A percentile compares a stretch with the other conserved stretches of the same genome.
Evolutionary conservation across 2,113 vertebrate species (phyloP).

Genomic region (Oryzias curvinotus): DNA sequence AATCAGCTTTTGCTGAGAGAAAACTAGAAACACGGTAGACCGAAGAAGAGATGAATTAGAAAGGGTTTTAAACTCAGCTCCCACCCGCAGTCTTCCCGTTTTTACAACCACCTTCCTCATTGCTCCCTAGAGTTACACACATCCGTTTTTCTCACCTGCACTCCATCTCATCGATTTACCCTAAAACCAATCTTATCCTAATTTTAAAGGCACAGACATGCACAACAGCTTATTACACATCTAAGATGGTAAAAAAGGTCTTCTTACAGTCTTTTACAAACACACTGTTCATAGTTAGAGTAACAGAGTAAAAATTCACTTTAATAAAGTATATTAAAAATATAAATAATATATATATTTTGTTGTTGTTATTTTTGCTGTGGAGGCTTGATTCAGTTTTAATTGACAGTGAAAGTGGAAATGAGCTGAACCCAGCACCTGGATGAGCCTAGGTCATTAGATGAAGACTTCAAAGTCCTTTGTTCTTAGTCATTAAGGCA

Average conservation of each 20-base stretch:
- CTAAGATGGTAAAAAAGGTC: not conserved
- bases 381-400: slow-evolving; percentile 41
- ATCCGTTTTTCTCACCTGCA: slow-evolving; percentile 43
- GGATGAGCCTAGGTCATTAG: slow-evolving; percentile 54
- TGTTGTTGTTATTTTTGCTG: slow-evolving; percentile 13
- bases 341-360: not conserved
- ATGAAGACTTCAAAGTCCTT: slow-evolving; percentile 57
- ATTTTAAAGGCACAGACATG: no score
- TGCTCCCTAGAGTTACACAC: slow-evolving; percentile 13
- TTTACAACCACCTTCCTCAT: slow-evolving; percentile 9
- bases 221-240: slow-evolving; percentile 6
- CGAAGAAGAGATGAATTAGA: not conserved
- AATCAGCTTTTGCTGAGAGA: no score
- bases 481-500: slow-evolving; percentile 53
- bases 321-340: not conserved
- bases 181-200: slow-evolving; percentile 29
- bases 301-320: not conserved
- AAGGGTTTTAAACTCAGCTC: slow-evolving; percentile 19
- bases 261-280: no score
- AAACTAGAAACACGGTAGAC: no score
- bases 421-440: slow-evolving; percentile 60
- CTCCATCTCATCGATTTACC: slow-evolving; percentile 27
- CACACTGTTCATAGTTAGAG: not conserved
- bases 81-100: not conserved
- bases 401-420: slow-evolving; percentile 61